Conservation (phyloP, 2,797 vertebrate species). For the Rachycentron canadum region DNA sequence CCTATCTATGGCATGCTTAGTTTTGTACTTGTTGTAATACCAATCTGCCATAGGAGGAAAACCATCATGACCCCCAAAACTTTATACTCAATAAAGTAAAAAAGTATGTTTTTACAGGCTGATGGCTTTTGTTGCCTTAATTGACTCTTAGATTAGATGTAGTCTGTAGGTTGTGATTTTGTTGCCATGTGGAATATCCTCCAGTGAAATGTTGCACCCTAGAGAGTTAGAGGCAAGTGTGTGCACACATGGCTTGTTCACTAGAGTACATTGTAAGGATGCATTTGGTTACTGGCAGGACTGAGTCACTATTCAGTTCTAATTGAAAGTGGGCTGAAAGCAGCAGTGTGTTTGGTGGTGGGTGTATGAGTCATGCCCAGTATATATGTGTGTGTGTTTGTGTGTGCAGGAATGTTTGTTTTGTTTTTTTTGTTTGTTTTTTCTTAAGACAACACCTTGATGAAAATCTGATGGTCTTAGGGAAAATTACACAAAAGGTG, state of each 20-base stretch:
- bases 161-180: constrained; percentile 3
- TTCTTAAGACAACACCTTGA: constrained; percentile 6
- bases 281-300: constrained; percentile 70
- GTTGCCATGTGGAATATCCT: constrained; percentile 40
- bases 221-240: constrained; percentile 17
- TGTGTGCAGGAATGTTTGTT: no score
- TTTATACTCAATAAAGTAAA: not conserved
- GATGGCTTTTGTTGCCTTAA: not conserved
- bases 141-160: not conserved
- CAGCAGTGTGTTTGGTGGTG: constrained; percentile 55
- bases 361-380: constrained; percentile 62
- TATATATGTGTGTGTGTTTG: constrained; percentile 9
- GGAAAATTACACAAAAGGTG: not conserved
- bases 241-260: constrained; percentile 26
- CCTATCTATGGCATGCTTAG: not conserved
- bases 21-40: not conserved
- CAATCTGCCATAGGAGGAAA: not conserved
- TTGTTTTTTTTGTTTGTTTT: not conserved
- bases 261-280: constrained; percentile 58
- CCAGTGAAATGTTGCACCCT: constrained; percentile 39
- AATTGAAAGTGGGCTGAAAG: constrained; percentile 74
- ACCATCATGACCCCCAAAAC: not conserved
- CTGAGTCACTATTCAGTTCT: constrained; percentile 76
- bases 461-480: constrained; percentile 9
- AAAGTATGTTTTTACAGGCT: not conserved